phyloP scores from a whole-genome alignment of 2,888 invertebrate genomes.

The Rhaphigaster nebulosa region DNA sequence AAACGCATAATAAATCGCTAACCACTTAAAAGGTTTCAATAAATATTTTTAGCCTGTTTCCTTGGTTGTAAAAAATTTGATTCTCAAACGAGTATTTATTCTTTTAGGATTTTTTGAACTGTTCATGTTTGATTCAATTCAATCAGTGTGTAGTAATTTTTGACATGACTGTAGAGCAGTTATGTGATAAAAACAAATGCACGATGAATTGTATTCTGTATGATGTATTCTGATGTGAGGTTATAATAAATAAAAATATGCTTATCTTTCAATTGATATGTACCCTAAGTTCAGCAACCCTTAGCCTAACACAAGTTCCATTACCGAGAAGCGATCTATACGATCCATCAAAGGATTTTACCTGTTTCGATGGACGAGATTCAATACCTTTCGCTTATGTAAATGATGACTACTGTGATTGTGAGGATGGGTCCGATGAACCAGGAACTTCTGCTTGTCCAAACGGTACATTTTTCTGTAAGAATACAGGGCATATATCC shows the following conservation, averaged over 20 bases:
- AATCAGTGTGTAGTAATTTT: too few relatives aligned
- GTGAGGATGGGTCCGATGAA: slow-evolving; percentile 88
- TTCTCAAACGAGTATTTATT: too few relatives aligned
- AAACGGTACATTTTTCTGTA: slow-evolving; percentile 87
- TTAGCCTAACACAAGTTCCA: neutral
- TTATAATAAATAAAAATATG: slow-evolving; percentile 10
- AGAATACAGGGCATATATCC: slow-evolving; percentile 84
- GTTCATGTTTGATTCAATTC: neutral
- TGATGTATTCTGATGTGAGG: neutral
- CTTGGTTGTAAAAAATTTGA: too few relatives aligned
- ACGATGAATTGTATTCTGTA: too few relatives aligned
- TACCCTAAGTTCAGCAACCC: neutral
- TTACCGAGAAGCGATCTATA: slow-evolving; percentile 72
- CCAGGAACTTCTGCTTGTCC: slow-evolving; percentile 92
- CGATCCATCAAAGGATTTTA: slow-evolving; percentile 83
- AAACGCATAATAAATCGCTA: too few relatives aligned
- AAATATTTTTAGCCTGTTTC: too few relatives aligned
- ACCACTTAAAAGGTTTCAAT: too few relatives aligned
- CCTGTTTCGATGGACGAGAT: slow-evolving; percentile 90
- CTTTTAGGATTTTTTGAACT: too few relatives aligned
- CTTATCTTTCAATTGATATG: neutral
- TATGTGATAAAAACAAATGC: neutral
- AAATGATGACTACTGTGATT: slow-evolving; percentile 96
- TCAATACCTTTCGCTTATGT: slow-evolving; percentile 84
- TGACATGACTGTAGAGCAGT: too few relatives aligned